Base-by-base conservation (phyloP, 1,140 invertebrate genomes). In the Drosophila persimilis region DNA sequence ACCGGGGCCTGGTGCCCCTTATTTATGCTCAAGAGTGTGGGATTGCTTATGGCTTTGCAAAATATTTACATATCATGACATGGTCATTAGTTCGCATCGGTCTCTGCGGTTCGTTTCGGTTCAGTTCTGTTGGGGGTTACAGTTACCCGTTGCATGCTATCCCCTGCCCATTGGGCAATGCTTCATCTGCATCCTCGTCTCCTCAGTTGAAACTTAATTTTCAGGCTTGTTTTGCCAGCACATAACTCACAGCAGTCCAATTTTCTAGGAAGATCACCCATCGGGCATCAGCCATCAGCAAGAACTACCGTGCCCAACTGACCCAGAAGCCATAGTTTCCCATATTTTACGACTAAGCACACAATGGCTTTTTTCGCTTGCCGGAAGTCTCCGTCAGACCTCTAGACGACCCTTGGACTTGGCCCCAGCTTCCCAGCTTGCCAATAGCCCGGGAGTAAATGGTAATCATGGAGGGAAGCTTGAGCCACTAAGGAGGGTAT, bases 51-150 rank as follows among this genome's bases (percentile, higher is more conserved):
- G 81, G 77, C 67, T 85, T 54, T 64, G 73, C 75, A 54, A 76
- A 81, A 69, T 60, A 88, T 85, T 81, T 85, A 88, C 83, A 85
- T 86, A 86, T 86, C 83, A 88, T 86, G 83, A 81, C 77, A 86
- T 77, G 77, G 77, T 88, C 81, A 86, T 86, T 85, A 85, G 73
- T 77, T 81, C 51, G 59, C 57, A 66, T 35, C 43, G 51, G 64
- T 13, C 35, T 39, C 35, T 39, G 13, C 35, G 4, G 11, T 13
- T 39, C 11, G 35, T 3, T 13, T 39, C 4, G 35, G 35, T 39
- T 11, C 11, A 11, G 35, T 39, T 13, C 35, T 39, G 35, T 77
- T 70, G 50, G 52, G 61, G 66, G 61, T 80, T 80, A 73, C 62
- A 71, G 60, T 77, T 80, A 65, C 64, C 22, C 31, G 59, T 39